Evolutionary conservation across 1,140 invertebrate genomes (phyloP), one percentile per base, ranked within the genome.

Genomic region (Bactericera cockerelli): DNA sequence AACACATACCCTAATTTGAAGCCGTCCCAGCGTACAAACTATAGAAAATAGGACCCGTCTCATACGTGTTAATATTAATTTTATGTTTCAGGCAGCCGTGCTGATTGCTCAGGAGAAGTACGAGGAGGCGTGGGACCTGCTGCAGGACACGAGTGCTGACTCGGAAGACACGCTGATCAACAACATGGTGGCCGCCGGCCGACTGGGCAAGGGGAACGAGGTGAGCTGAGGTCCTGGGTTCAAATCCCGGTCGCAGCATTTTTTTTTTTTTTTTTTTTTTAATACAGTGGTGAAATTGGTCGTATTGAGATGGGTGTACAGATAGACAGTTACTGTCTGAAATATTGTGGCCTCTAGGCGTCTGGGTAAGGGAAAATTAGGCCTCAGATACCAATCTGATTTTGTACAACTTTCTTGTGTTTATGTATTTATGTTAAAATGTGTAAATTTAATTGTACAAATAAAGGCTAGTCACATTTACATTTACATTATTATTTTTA

Each of bases 131-230:
- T 49, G 42, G 42, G 42, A 49, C 19, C n/a, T 49, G 4, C 42
- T 49, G 8, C 42, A 49, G 42, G 42, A 49, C 42, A 49, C 42
- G 6, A 16, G 8, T n/a, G 42, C 8, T 6, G 42, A 49, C 42
- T 49, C 42, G n/a, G 42, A 49, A n/a, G 42, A 49, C 19, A 49
- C n/a, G 8, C 22, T 49, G 22, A 49, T 49, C 42, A 49, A 49
- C 19, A 49, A 49, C 19, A 49, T 49, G 42, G 42, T 49, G 8
- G n/a, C 42, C 22, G 42, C 42, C 8, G 42, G 42, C 3, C n/a
- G 42, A n/a, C 42, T 49, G n/a, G 42, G 42, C n/a, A 49, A 49
- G 19, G 42, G 42, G 3, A 49, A 16, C 8, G 42, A 49, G 42
- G 42, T 49, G 19, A 19, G 33, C 16, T 36, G 33, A 16, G 16